Conservation (phyloP, 2,797 vertebrate species). For the Okamejei kenojei region DNA sequence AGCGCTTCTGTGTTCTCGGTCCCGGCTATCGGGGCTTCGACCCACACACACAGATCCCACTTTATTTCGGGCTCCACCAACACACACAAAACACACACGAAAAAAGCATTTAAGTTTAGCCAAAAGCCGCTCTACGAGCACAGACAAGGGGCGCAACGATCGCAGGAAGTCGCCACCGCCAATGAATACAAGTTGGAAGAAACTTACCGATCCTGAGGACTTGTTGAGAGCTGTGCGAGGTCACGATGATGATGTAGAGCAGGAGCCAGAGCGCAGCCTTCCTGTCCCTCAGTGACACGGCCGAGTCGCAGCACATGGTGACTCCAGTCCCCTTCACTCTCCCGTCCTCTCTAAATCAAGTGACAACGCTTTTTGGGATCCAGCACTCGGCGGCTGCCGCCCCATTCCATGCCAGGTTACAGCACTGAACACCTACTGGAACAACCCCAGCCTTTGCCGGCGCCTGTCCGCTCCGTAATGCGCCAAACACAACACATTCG, state of each 20-base stretch:
- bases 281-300: slow-evolving; percentile 61
- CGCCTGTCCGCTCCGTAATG: background rate
- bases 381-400: background rate
- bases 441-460: background rate
- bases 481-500: background rate
- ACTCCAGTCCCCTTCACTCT: slow-evolving; percentile 45
- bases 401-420: background rate
- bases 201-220: slow-evolving; percentile 92
- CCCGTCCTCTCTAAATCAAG: background rate
- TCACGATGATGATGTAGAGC: slow-evolving; percentile 63
- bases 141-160: background rate
- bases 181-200: background rate
- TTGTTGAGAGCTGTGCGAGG: slow-evolving; percentile 73
- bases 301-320: slow-evolving; percentile 54
- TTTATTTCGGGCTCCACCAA: background rate
- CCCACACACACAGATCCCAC: background rate
- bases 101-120: background rate
- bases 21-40: background rate
- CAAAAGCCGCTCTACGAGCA: background rate
- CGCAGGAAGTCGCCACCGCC: background rate
- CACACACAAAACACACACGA: too few relatives aligned
- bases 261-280: slow-evolving; percentile 59
- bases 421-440: background rate
- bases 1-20: background rate
- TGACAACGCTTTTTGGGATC: background rate